Conservation (phyloP, 2,113 vertebrate species). For the Verasper variegatus region DNA sequence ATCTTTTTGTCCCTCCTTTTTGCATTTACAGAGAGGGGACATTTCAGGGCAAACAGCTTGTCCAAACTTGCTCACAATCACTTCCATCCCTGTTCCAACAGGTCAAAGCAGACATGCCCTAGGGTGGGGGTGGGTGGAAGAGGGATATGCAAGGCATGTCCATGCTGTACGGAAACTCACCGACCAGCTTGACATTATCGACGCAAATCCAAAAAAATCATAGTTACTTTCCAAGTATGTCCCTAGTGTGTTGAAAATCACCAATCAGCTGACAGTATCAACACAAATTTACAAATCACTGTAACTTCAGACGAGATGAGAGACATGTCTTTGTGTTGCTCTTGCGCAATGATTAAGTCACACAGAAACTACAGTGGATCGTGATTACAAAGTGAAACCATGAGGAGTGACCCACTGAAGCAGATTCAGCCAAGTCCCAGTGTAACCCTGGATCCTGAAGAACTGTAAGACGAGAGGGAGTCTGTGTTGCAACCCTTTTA, state of each 20-base stretch:
- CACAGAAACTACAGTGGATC: neutral
- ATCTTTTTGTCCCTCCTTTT: neutral
- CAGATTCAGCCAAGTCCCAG: neutral
- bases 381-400: neutral
- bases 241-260: conserved; percentile 20
- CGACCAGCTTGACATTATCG: conserved; percentile 20
- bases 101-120: conserved; percentile 60
- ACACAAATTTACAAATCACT: neutral
- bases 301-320: neutral
- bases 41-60: conserved; percentile 42
- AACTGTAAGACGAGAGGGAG: conserved; percentile 51
- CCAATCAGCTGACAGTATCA: conserved; percentile 23
- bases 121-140: neutral
- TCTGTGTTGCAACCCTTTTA: conserved; percentile 13
- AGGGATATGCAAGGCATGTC: conserved; percentile 59
- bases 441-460: conserved; percentile 3
- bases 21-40: neutral
- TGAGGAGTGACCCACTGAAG: neutral
- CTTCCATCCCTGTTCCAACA: conserved; percentile 48
- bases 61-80: conserved; percentile 59
- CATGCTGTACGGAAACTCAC: conserved; percentile 19
- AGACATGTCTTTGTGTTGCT: neutral
- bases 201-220: neutral
- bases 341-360: neutral
- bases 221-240: conserved; percentile 47